A percentile compares a stretch with the other conserved stretches of the same genome.
These are phyloP conservation scores for Lasioglossum albipes DNA, from an alignment of 1,140 invertebrate genomes.

Conservation along the genomic window DNA sequence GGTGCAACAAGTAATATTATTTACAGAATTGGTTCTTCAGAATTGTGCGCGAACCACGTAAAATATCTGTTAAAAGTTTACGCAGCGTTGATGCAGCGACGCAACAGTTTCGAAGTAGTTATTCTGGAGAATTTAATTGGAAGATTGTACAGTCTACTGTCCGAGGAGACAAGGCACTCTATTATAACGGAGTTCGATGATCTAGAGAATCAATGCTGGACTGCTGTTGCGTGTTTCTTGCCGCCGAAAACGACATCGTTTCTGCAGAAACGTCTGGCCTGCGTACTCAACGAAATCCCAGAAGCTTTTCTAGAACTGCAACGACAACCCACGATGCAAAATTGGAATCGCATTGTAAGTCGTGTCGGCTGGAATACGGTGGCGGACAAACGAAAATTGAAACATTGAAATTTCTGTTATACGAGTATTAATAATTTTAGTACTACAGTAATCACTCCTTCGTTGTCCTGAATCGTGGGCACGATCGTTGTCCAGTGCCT, in stretches of 20 bases:
- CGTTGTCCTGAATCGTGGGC: too few species aligned
- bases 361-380: too few species aligned
- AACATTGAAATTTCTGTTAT: too few species aligned
- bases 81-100: conserved; percentile 54
- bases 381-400: too few species aligned
- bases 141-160: conserved; percentile 66
- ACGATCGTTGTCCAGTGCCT: too few species aligned
- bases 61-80: conserved; percentile 70
- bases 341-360: conserved; percentile 70
- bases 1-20: neutral
- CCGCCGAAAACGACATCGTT: conserved; percentile 47
- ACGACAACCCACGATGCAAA: conserved; percentile 56
- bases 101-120: conserved; percentile 60
- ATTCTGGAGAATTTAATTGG: conserved; percentile 67
- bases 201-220: conserved; percentile 50
- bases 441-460: too few species aligned
- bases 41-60: conserved; percentile 67
- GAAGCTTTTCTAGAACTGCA: conserved; percentile 54
- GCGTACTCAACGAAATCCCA: conserved; percentile 36
- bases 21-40: conserved; percentile 69
- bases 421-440: too few species aligned
- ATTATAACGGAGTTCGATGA: conserved; percentile 60
- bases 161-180: conserved; percentile 59
- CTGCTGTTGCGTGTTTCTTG: conserved; percentile 46
- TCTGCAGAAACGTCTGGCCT: conserved; percentile 30